Evolutionary conservation across 1,140 invertebrate species (phyloP), one percentile per base, ranked within the genome.

Genomic region (Lordiphosa stackelbergi): DNA sequence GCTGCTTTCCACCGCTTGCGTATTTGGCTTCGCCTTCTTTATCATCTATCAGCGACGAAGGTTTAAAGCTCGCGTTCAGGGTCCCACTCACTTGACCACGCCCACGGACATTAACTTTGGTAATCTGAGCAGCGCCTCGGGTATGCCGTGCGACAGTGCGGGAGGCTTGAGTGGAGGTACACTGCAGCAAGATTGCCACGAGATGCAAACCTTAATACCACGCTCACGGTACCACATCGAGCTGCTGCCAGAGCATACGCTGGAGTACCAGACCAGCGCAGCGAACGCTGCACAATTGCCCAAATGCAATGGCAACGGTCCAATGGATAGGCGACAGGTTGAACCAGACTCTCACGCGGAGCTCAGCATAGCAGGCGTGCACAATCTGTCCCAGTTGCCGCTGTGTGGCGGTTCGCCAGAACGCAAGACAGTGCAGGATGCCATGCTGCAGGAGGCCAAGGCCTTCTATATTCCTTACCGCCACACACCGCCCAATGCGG

Each of bases 121-220:
- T 3, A 77, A 85, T 59, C 60, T 87, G 38, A 87, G 73, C 47
- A 85, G 66, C 19, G 78, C 77, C 24, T 77, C 73, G 5, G 77
- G 75, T 6, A 77, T 86, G 40, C 85, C 81, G 0, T 64, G 78
- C 1, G 81, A 79, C n/a, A 87, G 81, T 54, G 85, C 85, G 3
- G 85, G 77, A 0, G 81, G 85, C 0, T 31, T 85, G 4, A 86
- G 81, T 58, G 78, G 81, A 22, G 74, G 73, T 49, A 83, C 84
- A 3, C 34, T 83, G 64, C 85, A 78, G 48, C 85, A 87, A 40
- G 86, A 87, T 24, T 85, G 71, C 34, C 83, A 85, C 40, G 86
- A 87, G 53, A 87, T 87, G 86, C 86, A 87, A 53, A 87, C 86
- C 5, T 60, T 87, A 0, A 87, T 87, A 28, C 86, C 86, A 5